Evolutionary conservation across 2,888 invertebrate genomes (phyloP), one percentile per base, ranked within the genome.

Genomic region (Luffia ferchaultella): DNA sequence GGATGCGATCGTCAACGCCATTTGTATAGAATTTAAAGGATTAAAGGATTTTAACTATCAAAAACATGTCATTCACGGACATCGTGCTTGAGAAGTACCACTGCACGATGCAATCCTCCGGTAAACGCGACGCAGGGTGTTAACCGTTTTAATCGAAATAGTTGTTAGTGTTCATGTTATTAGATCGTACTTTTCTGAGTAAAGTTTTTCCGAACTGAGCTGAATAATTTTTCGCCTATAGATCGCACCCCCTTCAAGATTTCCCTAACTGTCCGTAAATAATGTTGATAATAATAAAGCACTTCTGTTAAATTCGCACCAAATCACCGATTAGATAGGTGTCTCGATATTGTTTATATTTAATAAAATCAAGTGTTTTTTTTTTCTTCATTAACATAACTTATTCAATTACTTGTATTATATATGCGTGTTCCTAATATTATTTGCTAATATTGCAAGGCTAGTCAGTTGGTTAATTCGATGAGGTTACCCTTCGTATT

Each of bases 81-180:
- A n/a, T n/a, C n/a, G n/a, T n/a, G n/a, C n/a, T n/a, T n/a, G n/a
- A n/a, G n/a, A n/a, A n/a, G n/a, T n/a, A n/a, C n/a, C n/a, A n/a
- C n/a, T n/a, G n/a, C n/a, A n/a, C n/a, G n/a, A n/a, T n/a, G n/a
- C n/a, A n/a, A n/a, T n/a, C n/a, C n/a, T n/a, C n/a, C n/a, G n/a
- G n/a, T n/a, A n/a, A n/a, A n/a, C n/a, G n/a, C 5, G 46, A 18
- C 3, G 48, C 60, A 58, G 67, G 67, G 68, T 62, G 58, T 58
- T n/a, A 66, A 67, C 70, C 70, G 73, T 71, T 73, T 67, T 60
- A 62, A 73, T 64, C 62, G 69, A 74, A 68, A 73, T 82, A 82
- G 79, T 76, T 76, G 73, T 80, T 76, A 79, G 80, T 78, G 73
- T 78, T 80, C 82, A 80, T 80, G 80, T 82, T 82, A 74, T 70